Base-by-base conservation (phyloP, 2,113 vertebrate species). In the Lethenteron reissneri region DNA sequence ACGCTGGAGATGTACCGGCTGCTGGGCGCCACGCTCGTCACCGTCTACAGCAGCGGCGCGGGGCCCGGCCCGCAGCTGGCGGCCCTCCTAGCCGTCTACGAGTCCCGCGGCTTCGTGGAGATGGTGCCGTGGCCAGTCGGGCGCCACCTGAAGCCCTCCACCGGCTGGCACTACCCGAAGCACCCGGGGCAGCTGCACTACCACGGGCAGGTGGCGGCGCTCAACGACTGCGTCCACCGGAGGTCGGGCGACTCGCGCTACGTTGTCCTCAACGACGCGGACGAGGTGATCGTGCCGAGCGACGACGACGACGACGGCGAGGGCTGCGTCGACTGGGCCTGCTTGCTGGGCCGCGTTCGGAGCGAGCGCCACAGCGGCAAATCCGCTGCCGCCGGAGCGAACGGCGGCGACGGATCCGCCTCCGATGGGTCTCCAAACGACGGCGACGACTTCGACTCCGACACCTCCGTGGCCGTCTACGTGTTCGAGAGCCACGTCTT, bases 1-100 rank as follows among this genome's bases (percentile, higher is more conserved):
- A 79, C 77, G 10, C 74, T 84, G 73, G 86, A 87, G 76, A 83
- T 84, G 80, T 86, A 85, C 78, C 85, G 80, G 79, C 73, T 86
- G 72, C 79, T 86, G 15, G 84, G 84, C 11, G 79, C 78, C 1
- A 72, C 82, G 74, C 80, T 77, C 25, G 82, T 86, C 73, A 76
- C 84, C 17, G 79, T 85, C 75, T 88, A 86, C n/a, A 86, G 83
- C 70, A 85, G 81, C 74, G 21, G 21, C 2, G 21, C 21, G 21
- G 85, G 78, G 77, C 83, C 82, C 62, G 80, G 83, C 69, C 76
- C 72, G 8, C 76, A 82, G 6, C 78, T 87, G 56, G 75, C 81
- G 7, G 79, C 78, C 71, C 78, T 85, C 64, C 70, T 88, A 71
- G 76, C 75, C 10, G 76, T 74, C 74, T 87, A 88, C 75, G 21